phyloP scores from a whole-genome alignment of 2,797 vertebrate species.

The Diplodus sargus region DNA sequence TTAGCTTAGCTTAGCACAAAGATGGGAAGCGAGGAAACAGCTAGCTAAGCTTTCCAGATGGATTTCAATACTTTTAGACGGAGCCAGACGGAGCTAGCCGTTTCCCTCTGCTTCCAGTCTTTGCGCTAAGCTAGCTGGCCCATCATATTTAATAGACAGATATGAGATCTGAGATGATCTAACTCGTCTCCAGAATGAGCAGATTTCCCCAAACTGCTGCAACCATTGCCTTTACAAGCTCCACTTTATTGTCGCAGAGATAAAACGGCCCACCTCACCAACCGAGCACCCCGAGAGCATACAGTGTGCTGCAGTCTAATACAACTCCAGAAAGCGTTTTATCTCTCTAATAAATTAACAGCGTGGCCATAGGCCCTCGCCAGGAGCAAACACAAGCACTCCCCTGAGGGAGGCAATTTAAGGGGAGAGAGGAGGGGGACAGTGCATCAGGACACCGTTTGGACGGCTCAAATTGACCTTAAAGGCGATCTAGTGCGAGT shows the following conservation, averaged over 20 bases:
- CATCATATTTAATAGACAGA: slow-evolving; percentile 21
- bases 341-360: slow-evolving; percentile 83
- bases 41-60: neutral
- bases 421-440: slow-evolving; percentile 55
- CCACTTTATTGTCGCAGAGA: slow-evolving; percentile 41
- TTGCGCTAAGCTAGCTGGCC: neutral
- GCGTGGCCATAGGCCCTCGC: slow-evolving; percentile 57
- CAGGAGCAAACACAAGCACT: slow-evolving; percentile 79
- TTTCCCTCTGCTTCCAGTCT: neutral
- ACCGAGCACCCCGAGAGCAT: slow-evolving; percentile 21
- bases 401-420: slow-evolving; percentile 81
- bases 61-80: neutral
- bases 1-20: slow-evolving; percentile 13
- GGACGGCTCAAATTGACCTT: slow-evolving; percentile 78
- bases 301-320: slow-evolving; percentile 36
- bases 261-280: slow-evolving; percentile 28
- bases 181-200: neutral
- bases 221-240: slow-evolving; percentile 30
- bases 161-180: neutral
- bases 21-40: neutral
- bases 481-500: slow-evolving; percentile 72
- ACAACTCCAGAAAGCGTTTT: slow-evolving; percentile 78
- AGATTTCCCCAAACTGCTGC: slow-evolving; percentile 28
- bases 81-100: neutral
- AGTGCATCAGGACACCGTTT: slow-evolving; percentile 55